Evolutionary conservation across 2,888 invertebrate species (phyloP), one percentile per base, ranked within the genome.

Genomic region (Drosophila algonquin): DNA sequence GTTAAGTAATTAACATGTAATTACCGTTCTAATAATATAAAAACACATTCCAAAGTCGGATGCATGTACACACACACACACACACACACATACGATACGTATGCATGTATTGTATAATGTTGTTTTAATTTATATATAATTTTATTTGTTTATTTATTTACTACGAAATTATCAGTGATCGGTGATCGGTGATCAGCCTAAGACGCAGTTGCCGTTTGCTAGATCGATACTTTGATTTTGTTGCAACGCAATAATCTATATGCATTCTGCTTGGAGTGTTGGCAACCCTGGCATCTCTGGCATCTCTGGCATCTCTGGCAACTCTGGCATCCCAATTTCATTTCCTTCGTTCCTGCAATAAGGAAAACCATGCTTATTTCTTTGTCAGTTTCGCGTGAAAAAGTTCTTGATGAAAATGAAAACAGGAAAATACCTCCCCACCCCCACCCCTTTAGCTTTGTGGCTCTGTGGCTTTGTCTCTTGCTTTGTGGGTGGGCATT

Each of bases 1-100:
- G 71, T 81, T 85, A 67, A 76, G 64, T 61, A 72, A 85, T 81
- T 76, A 79, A 32, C 79, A 76, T 73, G 56, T 70, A 81, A 73
- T 76, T 67, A 76, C 52, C 40, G 50, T 51, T 63, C 62, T 73
- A 70, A 70, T 62, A n/a, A 73, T 45, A 35, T 24, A 30, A 24
- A 53, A 40, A 53, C 40, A 53, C 53, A 40, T 44, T 32, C 44
- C 54, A 16, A 46, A 45, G 55, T 56, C 47, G 45, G 32, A 32
- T 48, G 35, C 24, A 63, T 32, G 14, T 45, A 40, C 53, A 57
- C 35, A 51, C 10, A 21, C 45, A 50, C 10, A 40, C 53, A 57
- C 35, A 51, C 10, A 21, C 45, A 50, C 10, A 46, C 27, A 32
- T 40, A 51, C 14, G 44, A 3, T 3, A 21, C 21, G 21, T 48